phyloP scores from a whole-genome alignment of 1,140 invertebrate species.

The Daktulosphaira vitifoliae region DNA sequence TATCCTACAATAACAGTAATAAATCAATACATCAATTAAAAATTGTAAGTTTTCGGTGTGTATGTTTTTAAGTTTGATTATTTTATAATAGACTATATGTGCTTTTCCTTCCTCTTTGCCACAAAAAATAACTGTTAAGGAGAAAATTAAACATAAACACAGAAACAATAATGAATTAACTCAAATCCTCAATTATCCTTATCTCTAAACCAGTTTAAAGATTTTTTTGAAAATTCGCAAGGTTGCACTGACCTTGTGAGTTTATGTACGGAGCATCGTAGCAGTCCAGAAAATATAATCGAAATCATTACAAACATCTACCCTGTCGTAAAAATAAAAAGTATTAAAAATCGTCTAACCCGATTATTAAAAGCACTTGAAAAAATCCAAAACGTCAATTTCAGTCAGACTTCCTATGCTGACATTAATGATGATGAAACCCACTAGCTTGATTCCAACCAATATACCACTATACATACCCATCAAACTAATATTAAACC shows the following conservation, averaged over 20 bases:
- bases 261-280: not conserved
- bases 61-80: too few species aligned
- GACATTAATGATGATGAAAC: not conserved
- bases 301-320: constrained; percentile 11
- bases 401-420: not conserved
- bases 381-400: not conserved
- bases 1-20: too few species aligned
- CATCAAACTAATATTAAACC: not conserved
- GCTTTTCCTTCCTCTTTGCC: too few species aligned
- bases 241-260: not conserved
- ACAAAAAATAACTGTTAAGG: too few species aligned
- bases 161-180: too few species aligned
- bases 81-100: too few species aligned
- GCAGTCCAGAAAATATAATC: constrained; percentile 7
- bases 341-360: constrained; percentile 9
- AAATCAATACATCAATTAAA: too few species aligned
- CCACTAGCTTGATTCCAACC: not conserved
- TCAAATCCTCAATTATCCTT: constrained; percentile 4
- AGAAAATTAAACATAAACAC: too few species aligned
- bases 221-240: constrained; percentile 6
- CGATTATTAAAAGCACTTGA: constrained; percentile 7
- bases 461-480: not conserved
- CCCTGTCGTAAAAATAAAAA: constrained; percentile 4
- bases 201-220: constrained; percentile 8
- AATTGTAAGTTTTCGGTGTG: too few species aligned